These are phyloP conservation scores for Mus spretus DNA, from an alignment of 2,797 vertebrate species.

Conservation along the genomic window DNA sequence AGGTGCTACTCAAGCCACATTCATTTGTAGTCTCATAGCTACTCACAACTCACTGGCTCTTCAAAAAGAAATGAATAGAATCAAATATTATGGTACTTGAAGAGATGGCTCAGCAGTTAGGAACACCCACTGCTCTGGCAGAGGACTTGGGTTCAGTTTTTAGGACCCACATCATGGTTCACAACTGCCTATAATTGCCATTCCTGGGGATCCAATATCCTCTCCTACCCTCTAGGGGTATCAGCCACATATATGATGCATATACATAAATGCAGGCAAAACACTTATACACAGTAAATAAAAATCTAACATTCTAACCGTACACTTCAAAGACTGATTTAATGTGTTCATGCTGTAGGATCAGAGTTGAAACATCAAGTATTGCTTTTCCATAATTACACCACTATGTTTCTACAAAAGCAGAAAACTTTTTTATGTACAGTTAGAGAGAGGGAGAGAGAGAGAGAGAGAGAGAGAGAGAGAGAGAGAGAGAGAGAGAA, in stretches of 20 bases:
- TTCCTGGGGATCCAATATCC: background rate
- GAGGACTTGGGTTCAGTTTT: background rate
- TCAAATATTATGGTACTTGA: background rate
- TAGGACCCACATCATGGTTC: background rate
- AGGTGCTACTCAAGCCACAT: background rate
- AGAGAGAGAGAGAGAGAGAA: too few relatives aligned
- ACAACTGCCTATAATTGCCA: background rate
- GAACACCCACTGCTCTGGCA: background rate
- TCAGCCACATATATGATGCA: background rate
- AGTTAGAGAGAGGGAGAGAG: background rate
- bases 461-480: too few relatives aligned
- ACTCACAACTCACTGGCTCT: background rate
- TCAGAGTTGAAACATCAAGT: background rate
- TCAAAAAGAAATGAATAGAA: background rate
- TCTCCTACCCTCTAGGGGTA: background rate
- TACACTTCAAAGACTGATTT: background rate
- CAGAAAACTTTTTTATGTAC: background rate
- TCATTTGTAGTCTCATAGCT: background rate
- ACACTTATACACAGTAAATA: background rate
- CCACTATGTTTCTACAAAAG: background rate
- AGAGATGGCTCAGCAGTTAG: background rate
- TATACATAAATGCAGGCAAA: background rate
- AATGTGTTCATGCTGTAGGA: background rate
- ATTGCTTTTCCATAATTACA: background rate
- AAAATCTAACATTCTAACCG: background rate